A percentile compares a stretch with the other conserved stretches of the same genome.
Conservation (phyloP, 2,888 invertebrate species). For the Caenorhabditis auriculariae region DNA sequence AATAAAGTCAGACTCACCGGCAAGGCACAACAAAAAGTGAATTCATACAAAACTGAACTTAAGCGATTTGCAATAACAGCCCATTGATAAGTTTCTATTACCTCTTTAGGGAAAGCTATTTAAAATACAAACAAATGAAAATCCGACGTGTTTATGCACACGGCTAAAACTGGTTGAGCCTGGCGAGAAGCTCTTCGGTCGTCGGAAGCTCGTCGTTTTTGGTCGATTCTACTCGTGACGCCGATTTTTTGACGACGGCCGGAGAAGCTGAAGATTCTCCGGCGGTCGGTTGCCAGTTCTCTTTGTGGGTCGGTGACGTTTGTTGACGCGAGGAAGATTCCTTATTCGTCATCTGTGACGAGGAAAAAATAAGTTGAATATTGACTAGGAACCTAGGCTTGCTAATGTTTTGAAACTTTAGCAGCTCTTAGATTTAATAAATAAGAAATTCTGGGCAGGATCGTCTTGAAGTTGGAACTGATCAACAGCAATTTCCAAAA, state of each 20-base stretch:
- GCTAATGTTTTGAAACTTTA: too few relatives aligned
- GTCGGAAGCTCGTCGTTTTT: constrained; percentile 12
- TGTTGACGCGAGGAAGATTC: constrained; percentile 8
- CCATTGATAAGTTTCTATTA: too few relatives aligned
- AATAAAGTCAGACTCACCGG: too few relatives aligned
- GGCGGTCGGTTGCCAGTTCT: constrained; percentile 9
- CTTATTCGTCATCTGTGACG: too few relatives aligned
- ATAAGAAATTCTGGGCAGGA: background rate
- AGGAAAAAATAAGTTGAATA: too few relatives aligned
- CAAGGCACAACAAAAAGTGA: too few relatives aligned
- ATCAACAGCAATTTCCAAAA: background rate
- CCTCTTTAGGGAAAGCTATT: too few relatives aligned
- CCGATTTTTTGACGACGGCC: constrained; percentile 1
- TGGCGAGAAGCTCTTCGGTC: constrained; percentile 30
- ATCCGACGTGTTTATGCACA: too few relatives aligned
- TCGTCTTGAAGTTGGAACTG: background rate
- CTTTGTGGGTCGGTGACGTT: constrained; percentile 34
- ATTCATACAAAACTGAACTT: too few relatives aligned
- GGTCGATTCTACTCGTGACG: constrained; percentile 3
- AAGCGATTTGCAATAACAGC: too few relatives aligned
- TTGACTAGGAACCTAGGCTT: too few relatives aligned
- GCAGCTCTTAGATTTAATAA: background rate
- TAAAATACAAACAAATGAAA: too few relatives aligned
- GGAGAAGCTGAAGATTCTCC: constrained; percentile 1
- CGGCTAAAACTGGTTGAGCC: constrained; percentile 17